These are phyloP conservation scores for Trichechus manatus DNA, from an alignment of 2,113 vertebrate species.

Conservation along the genomic window DNA sequence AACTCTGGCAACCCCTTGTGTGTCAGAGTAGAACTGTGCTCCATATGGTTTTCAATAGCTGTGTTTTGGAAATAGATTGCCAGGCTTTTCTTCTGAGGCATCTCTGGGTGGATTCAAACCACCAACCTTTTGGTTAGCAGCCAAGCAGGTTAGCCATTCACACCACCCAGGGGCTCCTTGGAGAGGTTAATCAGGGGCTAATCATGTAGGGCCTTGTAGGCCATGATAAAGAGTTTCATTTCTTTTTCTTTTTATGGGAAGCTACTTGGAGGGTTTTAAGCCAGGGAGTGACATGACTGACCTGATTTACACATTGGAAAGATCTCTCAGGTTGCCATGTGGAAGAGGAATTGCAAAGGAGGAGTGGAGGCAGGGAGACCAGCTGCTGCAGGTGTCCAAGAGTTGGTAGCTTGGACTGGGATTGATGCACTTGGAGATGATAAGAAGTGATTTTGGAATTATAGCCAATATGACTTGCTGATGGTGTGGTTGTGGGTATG, in stretches of 20 bases:
- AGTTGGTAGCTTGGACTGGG: neutral
- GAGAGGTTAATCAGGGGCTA: neutral
- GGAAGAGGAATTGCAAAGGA: neutral
- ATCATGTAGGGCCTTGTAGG: neutral
- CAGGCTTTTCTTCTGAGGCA: neutral
- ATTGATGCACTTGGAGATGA: neutral
- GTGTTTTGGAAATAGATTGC: neutral
- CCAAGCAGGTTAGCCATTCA: neutral
- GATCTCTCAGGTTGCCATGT: neutral
- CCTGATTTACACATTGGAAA: neutral
- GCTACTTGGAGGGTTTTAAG: neutral
- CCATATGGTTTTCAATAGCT: neutral
- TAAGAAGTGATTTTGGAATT: neutral
- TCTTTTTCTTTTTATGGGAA: slow-evolving; percentile 40
- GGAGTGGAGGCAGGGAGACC: neutral
- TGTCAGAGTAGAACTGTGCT: neutral
- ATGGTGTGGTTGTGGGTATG: too few species aligned
- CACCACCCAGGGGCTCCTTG: neutral
- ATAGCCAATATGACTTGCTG: neutral
- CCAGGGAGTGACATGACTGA: neutral
- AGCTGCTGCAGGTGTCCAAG: neutral
- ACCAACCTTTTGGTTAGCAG: neutral
- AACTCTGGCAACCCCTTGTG: neutral
- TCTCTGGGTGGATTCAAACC: neutral
- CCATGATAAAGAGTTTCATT: neutral